Evolutionary conservation across 2,888 invertebrate genomes (phyloP).

Genomic region (Patella caerulea): DNA sequence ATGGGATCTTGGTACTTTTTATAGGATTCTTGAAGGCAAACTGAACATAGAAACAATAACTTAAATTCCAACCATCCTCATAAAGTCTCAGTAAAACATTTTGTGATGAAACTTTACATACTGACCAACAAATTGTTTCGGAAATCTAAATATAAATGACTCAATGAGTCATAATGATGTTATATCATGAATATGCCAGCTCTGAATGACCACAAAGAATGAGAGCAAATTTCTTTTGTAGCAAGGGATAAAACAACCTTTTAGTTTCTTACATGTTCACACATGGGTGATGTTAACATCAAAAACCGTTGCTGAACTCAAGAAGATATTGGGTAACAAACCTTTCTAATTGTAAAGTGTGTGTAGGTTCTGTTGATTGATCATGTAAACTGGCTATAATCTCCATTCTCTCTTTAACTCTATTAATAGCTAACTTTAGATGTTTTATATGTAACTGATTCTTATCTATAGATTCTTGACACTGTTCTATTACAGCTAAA

Average conservation of each 20-base stretch:
- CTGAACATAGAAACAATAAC: too few species aligned
- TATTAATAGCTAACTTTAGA: background rate
- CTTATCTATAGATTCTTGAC: background rate
- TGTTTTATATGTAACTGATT: background rate
- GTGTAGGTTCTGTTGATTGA: background rate
- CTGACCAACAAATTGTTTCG: background rate
- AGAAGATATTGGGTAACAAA: too few species aligned
- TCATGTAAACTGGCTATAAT: background rate
- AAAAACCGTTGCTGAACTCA: too few species aligned
- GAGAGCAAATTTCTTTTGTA: background rate
- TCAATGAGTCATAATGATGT: too few species aligned
- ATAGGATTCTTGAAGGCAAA: too few species aligned
- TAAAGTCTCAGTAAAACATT: background rate
- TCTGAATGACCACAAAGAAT: too few species aligned
- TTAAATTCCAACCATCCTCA: too few species aligned
- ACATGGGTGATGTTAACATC: too few species aligned
- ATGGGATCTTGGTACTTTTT: too few species aligned
- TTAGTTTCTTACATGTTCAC: background rate
- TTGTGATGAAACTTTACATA: background rate
- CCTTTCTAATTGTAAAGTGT: too few species aligned
- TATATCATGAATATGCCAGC: too few species aligned
- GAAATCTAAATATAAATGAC: background rate
- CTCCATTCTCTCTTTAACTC: background rate
- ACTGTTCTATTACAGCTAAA: background rate
- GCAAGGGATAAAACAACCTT: background rate